These are phyloP conservation scores for Imbricaverruca yamaguchii DNA, from an alignment of 2,888 invertebrate genomes.

Conservation along the genomic window DNA sequence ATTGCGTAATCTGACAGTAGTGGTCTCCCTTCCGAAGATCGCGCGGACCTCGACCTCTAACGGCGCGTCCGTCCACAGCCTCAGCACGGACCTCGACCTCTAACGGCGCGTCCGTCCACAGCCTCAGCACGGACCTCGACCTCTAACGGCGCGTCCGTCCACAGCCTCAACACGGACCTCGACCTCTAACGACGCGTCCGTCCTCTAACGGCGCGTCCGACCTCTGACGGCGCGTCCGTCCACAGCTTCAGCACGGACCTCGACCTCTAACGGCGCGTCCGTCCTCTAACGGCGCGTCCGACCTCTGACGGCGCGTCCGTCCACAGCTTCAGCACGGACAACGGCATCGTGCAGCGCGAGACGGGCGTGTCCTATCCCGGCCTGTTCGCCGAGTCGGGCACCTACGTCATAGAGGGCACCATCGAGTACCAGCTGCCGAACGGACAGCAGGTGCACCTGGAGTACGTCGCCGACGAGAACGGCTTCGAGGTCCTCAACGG, in stretches of 20 bases:
- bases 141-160: background rate
- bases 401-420: conserved; percentile 10
- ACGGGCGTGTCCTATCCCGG: background rate
- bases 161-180: background rate
- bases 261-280: background rate
- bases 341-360: background rate
- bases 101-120: background rate
- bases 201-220: no score
- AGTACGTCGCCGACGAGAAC: conserved; percentile 11
- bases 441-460: background rate
- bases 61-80: background rate
- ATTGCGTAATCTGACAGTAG: no score
- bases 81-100: conserved; percentile 7
- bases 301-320: no score
- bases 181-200: no score
- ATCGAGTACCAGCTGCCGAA: background rate
- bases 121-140: background rate
- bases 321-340: background rate
- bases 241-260: background rate
- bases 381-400: background rate
- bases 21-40: no score
- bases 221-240: no score
- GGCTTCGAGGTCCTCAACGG: conserved; percentile 9
- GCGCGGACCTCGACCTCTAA: no score
- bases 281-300: background rate